Base-by-base conservation (phyloP, 2,888 invertebrate genomes). In the Cantharis rustica region DNA sequence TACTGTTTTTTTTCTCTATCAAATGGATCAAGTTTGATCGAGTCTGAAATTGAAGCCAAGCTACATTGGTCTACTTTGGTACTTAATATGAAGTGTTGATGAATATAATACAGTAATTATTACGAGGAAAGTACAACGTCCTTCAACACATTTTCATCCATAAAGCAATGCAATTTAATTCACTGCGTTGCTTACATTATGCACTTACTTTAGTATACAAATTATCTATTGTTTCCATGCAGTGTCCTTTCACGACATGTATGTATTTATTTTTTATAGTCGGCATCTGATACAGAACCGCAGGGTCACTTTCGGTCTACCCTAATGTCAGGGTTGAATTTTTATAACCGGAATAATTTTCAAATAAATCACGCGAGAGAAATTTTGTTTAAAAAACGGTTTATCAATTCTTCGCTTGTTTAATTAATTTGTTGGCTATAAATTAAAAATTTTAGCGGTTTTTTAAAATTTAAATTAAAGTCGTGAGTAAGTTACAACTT, bases 181-280 rank as follows among this genome's bases (percentile, higher is more conserved):
- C 31, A 61, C 61, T 74, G 20, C 71, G 68, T 74, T 75, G 78
- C 79, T 77, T 75, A 73, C 75, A 78, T 79, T 79, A 80, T 79
- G 74, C 75, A 74, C 72, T 78, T 73, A 74, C 71, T 80, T 75
- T 79, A 80, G 75, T 77, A 75, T 79, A 80, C 81, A 81, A 81
- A 81, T 80, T 80, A 81, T 81, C 81, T 78, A 81, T 81, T 81
- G 81, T 81, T 78, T 80, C 80, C 79, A 81, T 81, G 80, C 81
- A 76, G 77, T 78, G 79, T 79, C 81, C 80, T 79, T 80, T 81
- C 81, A 81, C 80, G 80, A 81, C 75, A 73, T 78, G 73, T 79
- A 78, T 80, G 79, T 79, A 78, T 61, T 61, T 69, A 69, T 70
- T 78, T 78, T 77, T 78, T 78, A 75, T 61, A 47, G 69, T 64